Conservation (phyloP, 2,113 vertebrate species). For the Lepisosteus oculatus region DNA sequence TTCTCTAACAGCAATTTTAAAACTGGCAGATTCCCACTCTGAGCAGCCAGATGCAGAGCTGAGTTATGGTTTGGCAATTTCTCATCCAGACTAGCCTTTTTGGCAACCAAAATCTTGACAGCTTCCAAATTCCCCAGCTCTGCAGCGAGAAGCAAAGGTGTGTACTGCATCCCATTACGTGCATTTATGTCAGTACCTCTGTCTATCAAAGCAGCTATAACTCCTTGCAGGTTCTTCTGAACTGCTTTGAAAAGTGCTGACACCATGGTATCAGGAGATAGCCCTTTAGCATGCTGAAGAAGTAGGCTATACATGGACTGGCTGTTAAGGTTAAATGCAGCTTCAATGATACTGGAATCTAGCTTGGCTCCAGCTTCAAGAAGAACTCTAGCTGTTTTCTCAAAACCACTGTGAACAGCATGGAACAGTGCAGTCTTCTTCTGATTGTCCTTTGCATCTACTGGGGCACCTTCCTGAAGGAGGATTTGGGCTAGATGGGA, state of each 20-base stretch:
- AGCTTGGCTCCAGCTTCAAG: slow-evolving; percentile 45
- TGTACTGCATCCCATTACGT: slow-evolving; percentile 55
- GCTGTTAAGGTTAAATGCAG: slow-evolving; percentile 54
- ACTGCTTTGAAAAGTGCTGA: slow-evolving; percentile 69
- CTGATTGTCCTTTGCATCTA: slow-evolving; percentile 46
- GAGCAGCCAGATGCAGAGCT: slow-evolving; percentile 65
- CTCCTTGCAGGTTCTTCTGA: slow-evolving; percentile 52
- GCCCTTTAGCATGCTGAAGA: slow-evolving; percentile 48
- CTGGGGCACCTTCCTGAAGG: slow-evolving; percentile 49
- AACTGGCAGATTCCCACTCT: slow-evolving; percentile 51
- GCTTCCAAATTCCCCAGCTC: slow-evolving; percentile 60
- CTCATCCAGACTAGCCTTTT: slow-evolving; percentile 47
- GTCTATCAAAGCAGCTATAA: slow-evolving; percentile 55
- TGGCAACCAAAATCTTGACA: slow-evolving; percentile 52
- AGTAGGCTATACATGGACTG: slow-evolving; percentile 53
- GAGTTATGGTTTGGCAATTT: slow-evolving; percentile 57
- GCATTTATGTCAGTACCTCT: slow-evolving; percentile 57
- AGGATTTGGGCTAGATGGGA: slow-evolving; percentile 54
- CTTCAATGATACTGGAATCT: slow-evolving; percentile 34
- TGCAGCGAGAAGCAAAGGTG: slow-evolving; percentile 67
- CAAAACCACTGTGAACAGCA: slow-evolving; percentile 53
- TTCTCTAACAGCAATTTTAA: slow-evolving; percentile 49
- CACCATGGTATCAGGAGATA: slow-evolving; percentile 44
- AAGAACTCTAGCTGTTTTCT: slow-evolving; percentile 49
- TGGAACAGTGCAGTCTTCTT: slow-evolving; percentile 60